A percentile compares a stretch with the other conserved stretches of the same genome.
Conservation (phyloP, 2,888 invertebrate genomes). For the Lymantria dispar region DNA sequence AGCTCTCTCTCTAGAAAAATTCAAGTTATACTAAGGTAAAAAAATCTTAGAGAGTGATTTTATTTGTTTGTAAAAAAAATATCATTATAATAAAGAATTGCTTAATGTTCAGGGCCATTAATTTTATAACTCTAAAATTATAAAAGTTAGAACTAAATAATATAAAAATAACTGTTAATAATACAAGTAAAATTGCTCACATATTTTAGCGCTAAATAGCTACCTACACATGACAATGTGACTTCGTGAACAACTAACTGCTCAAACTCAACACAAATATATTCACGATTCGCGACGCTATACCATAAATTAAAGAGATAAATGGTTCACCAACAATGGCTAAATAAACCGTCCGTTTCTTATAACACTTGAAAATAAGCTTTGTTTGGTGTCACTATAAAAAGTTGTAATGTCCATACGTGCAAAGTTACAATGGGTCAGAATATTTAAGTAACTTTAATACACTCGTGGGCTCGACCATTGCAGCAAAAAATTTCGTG, state of each 20-base stretch:
- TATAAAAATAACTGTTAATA: too few relatives aligned
- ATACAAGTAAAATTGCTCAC: background rate
- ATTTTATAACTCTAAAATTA: too few relatives aligned
- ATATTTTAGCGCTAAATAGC: conserved; percentile 21
- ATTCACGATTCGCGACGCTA: conserved; percentile 70
- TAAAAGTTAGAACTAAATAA: too few relatives aligned
- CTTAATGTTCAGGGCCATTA: too few relatives aligned
- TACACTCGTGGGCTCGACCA: conserved; percentile 45
- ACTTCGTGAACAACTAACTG: conserved; percentile 44
- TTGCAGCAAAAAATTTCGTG: conserved; percentile 53
- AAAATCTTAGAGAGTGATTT: too few relatives aligned
- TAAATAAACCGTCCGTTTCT: conserved; percentile 74
- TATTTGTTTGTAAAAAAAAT: too few relatives aligned
- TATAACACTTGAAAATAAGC: conserved; percentile 72
- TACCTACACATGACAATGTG: conserved; percentile 47
- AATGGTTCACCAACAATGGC: conserved; percentile 76
- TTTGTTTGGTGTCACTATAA: conserved; percentile 55
- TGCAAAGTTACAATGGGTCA: conserved; percentile 57
- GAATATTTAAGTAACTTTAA: conserved; percentile 62
- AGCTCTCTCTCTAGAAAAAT: too few relatives aligned
- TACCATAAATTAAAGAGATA: conserved; percentile 79
- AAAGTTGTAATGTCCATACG: conserved; percentile 70
- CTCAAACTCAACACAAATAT: conserved; percentile 62
- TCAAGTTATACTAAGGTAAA: too few relatives aligned
- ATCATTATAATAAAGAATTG: too few relatives aligned